phyloP scores from a whole-genome alignment of 2,888 invertebrate species.

The Harpalus rufipes region DNA sequence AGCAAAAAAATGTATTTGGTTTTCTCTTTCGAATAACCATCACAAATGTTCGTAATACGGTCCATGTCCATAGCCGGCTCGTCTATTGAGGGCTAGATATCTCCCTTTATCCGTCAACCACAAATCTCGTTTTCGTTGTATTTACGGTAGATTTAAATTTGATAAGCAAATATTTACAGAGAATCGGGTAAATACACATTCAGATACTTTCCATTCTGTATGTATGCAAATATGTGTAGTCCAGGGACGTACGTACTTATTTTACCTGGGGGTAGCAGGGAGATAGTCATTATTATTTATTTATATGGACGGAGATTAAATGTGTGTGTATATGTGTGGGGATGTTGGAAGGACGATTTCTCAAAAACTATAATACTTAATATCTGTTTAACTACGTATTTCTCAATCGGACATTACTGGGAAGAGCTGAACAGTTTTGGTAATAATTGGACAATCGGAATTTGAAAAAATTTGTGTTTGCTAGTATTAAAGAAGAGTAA shows the following conservation, averaged over 20 bases:
- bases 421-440: too few species aligned
- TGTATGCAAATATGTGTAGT: background rate
- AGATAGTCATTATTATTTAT: background rate
- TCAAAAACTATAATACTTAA: too few species aligned
- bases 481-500: too few species aligned
- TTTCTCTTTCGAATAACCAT: background rate
- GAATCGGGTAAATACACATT: slow-evolving; percentile 54
- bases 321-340: too few species aligned
- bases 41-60: background rate
- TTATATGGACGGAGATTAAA: background rate
- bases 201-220: slow-evolving; percentile 49
- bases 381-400: too few species aligned
- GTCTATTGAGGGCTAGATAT: slow-evolving; percentile 10
- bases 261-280: background rate
- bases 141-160: slow-evolving; percentile 58
- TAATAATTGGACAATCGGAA: too few species aligned
- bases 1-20: background rate
- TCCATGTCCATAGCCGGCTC: slow-evolving; percentile 7
- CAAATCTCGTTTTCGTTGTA: slow-evolving; percentile 57
- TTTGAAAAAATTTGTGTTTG: too few species aligned
- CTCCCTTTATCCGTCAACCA: slow-evolving; percentile 31
- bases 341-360: too few species aligned
- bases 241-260: background rate
- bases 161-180: slow-evolving; percentile 58
- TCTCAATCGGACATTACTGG: too few species aligned